These are phyloP conservation scores for Paradoxurus hermaphroditus DNA, from an alignment of 2,113 vertebrate species.

Conservation along the genomic window DNA sequence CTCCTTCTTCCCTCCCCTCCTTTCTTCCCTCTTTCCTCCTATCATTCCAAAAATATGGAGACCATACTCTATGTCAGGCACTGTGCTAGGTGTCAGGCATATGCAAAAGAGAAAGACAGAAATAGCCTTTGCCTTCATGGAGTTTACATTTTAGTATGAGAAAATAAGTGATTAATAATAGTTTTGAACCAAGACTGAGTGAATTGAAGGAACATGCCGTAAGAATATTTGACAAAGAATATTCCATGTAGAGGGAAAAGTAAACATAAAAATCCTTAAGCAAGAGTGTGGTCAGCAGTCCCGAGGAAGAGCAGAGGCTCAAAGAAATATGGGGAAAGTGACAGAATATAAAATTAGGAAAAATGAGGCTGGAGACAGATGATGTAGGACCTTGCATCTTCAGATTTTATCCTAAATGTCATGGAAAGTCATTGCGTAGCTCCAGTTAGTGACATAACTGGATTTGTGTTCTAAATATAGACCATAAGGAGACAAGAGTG, in stretches of 20 bases:
- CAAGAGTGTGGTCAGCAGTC: neutral
- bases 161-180: neutral
- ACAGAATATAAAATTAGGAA: neutral
- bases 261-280: neutral
- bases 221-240: neutral
- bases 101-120: neutral
- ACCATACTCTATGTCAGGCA: neutral
- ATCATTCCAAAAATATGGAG: neutral
- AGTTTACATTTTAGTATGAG: neutral
- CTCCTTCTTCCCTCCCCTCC: accelerated
- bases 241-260: neutral
- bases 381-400: neutral
- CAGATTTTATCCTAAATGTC: neutral
- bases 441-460: neutral
- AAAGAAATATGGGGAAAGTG: neutral
- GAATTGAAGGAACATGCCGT: neutral
- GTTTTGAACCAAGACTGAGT: neutral
- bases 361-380: neutral
- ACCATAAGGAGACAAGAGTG: neutral
- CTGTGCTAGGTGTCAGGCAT: neutral
- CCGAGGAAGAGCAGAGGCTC: neutral
- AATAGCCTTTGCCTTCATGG: neutral
- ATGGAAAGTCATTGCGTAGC: neutral
- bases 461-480: neutral
- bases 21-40: neutral